Conservation (phyloP, 2,797 vertebrate genomes). For the Halcyon leucocephala region DNA sequence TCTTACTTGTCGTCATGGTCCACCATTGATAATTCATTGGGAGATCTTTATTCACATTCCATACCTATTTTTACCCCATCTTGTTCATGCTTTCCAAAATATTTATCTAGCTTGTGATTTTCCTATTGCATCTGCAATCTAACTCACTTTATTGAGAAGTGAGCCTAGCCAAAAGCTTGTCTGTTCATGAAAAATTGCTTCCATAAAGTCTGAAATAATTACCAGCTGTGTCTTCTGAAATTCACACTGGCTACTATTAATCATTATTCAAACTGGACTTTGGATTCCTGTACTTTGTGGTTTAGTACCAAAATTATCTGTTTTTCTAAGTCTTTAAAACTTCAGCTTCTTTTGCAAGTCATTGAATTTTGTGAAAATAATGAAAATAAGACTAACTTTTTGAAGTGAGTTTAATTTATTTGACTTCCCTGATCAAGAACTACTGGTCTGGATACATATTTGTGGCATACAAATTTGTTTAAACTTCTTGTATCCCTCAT, state of each 20-base stretch:
- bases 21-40: not conserved
- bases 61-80: not conserved
- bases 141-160: conserved; percentile 28
- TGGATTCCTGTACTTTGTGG: not conserved
- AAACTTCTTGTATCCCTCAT: not conserved
- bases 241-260: not conserved
- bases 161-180: conserved; percentile 56
- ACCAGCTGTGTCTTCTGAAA: conserved; percentile 63
- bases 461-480: not conserved
- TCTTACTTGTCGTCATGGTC: not conserved
- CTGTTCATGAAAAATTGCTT: conserved; percentile 58
- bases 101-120: not conserved
- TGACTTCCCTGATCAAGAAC: conserved; percentile 15
- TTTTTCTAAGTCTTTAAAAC: conserved; percentile 6
- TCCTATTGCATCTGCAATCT: not conserved
- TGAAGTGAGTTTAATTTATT: conserved; percentile 41
- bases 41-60: not conserved
- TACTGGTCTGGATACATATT: conserved; percentile 8
- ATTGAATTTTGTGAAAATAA: not conserved
- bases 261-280: conserved; percentile 1
- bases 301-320: not conserved
- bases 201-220: conserved; percentile 68
- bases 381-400: conserved; percentile 12
- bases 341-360: not conserved
- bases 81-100: not conserved